Evolutionary conservation across 1,140 invertebrate species (phyloP).

Genomic region (Pteromalus puparum): DNA sequence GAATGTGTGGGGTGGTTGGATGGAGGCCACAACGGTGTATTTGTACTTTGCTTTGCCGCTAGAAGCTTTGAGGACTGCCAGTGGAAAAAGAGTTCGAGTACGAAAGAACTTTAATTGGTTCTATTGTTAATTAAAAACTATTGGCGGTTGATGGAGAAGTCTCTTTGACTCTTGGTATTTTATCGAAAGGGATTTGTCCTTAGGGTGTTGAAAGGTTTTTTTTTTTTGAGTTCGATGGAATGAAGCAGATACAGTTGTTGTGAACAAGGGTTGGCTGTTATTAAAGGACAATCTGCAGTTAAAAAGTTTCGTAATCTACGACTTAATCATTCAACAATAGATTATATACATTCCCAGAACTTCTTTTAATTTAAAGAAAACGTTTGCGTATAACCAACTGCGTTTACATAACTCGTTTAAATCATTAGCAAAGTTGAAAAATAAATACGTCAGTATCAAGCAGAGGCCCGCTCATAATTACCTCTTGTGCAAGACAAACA

Average conservation of each 20-base stretch:
- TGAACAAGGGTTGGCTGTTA: too few relatives aligned
- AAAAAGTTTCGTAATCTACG: too few relatives aligned
- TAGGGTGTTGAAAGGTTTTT: too few relatives aligned
- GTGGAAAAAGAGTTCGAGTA: not conserved
- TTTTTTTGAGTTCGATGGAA: too few relatives aligned
- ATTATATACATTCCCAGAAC: too few relatives aligned
- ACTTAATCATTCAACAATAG: too few relatives aligned
- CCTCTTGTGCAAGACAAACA: conserved; percentile 4
- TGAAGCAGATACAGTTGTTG: too few relatives aligned
- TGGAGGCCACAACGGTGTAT: not conserved
- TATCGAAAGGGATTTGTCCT: not conserved
- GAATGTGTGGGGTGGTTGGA: not conserved
- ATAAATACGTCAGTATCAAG: not conserved
- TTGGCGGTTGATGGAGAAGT: not conserved
- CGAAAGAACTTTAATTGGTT: conserved; percentile 3
- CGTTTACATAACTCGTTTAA: not conserved
- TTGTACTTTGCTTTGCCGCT: not conserved
- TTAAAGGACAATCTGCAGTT: too few relatives aligned
- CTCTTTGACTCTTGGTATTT: not conserved
- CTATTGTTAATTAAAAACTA: conserved; percentile 19
- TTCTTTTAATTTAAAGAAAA: too few relatives aligned
- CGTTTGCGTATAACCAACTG: too few relatives aligned
- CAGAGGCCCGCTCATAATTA: not conserved
- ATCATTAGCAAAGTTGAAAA: not conserved
- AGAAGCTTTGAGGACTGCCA: not conserved